phyloP scores from a whole-genome alignment of 2,797 vertebrate genomes.

The Rhynchonycteris naso region DNA sequence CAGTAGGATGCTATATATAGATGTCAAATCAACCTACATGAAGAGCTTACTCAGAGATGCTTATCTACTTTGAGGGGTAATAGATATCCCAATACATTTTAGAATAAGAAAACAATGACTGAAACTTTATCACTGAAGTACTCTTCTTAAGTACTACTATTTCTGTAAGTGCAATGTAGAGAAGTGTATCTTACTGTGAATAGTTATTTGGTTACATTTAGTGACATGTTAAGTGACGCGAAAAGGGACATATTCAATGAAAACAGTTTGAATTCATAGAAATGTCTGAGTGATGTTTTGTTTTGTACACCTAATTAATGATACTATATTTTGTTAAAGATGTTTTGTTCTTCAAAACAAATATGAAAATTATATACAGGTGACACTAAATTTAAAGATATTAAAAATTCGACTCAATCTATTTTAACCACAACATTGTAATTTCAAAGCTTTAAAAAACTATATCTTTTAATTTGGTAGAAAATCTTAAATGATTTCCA shows the following conservation, averaged over 20 bases:
- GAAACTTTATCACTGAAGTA: background rate
- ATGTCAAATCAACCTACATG: background rate
- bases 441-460: conserved; percentile 34
- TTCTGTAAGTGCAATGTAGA: background rate
- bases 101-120: conserved; percentile 11
- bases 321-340: background rate
- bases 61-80: background rate
- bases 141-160: background rate
- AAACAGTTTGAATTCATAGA: background rate
- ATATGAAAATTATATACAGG: background rate
- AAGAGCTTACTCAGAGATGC: background rate
- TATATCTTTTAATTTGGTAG: conserved; percentile 14
- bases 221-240: background rate
- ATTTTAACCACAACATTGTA: background rate
- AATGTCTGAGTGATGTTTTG: conserved; percentile 30
- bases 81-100: background rate
- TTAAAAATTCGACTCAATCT: background rate
- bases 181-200: background rate
- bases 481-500: conserved; percentile 36
- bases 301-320: background rate
- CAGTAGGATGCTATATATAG: background rate
- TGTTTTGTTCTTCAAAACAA: conserved; percentile 16
- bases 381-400: background rate
- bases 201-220: background rate
- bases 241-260: background rate